These are phyloP conservation scores for Axinella damicornis DNA, from an alignment of 37 sponge, comb jelly and placozoan genomes.

Conservation along the genomic window DNA sequence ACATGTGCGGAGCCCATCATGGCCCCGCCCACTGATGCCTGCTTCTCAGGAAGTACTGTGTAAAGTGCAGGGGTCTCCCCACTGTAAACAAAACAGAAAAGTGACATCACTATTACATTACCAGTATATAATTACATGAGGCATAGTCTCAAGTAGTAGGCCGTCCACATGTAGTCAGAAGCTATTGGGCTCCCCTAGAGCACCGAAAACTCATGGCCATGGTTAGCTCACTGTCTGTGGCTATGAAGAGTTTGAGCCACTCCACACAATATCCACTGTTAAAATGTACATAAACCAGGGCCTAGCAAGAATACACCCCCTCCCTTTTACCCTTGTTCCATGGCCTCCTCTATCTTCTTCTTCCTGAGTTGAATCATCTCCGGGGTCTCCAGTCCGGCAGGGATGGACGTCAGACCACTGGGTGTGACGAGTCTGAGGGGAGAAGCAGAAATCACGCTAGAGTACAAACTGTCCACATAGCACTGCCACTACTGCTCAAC, in stretches of 20 bases:
- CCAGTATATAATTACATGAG: no score
- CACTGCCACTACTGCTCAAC: not conserved
- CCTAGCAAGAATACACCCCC: not conserved
- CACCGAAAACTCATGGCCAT: not conserved
- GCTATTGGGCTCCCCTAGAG: no score
- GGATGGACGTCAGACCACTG: conserved; percentile 96
- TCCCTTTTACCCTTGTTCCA: conserved; percentile 82
- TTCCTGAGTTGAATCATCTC: conserved; percentile 95
- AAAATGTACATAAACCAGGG: not conserved
- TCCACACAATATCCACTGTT: no score
- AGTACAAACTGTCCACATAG: not conserved
- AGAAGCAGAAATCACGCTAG: not conserved
- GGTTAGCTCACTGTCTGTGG: no score
- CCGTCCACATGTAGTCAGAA: no score
- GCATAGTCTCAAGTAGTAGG: no score
- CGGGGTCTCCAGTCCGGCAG: conserved; percentile 98
- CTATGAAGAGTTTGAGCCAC: no score
- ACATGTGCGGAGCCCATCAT: conserved; percentile 91
- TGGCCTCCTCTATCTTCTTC: conserved; percentile 94
- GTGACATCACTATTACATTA: not conserved
- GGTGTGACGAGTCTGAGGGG: conserved; percentile 85
- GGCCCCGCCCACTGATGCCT: conserved; percentile 72
- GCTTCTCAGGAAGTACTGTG: conserved; percentile 94
- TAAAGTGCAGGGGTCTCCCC: conserved; percentile 94
- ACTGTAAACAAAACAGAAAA: conserved; percentile 26